Base-by-base conservation (phyloP, 2,113 vertebrate genomes). In the Pangasianodon hypophthalmus region DNA sequence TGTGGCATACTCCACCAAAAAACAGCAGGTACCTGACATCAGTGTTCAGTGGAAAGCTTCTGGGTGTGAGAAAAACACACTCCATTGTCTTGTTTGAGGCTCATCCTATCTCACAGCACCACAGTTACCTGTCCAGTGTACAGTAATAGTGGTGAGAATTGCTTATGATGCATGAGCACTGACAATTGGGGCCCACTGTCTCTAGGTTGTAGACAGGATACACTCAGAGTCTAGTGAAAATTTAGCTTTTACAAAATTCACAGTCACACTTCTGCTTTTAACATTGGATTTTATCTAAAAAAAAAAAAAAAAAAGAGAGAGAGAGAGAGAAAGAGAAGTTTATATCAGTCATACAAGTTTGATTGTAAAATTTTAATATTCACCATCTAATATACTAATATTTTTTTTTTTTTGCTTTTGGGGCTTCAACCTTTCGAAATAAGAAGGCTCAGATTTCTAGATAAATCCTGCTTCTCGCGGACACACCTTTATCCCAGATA, bases 1-100 rank as follows among this genome's bases (percentile, higher is more conserved):
- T 94, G 95, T 94, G 48, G 93, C 94, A 94, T 90, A 91, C 89
- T 94, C 90, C 91, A 90, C 80, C 93, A 96, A 96, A 84, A 87
- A 89, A 84, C 85, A 88, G 82, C 54, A 86, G 73, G 84, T 50
- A 79, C 77, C 82, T 89, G 88, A 91, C 83, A 85, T 89, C 50
- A 84, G 52, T 16, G 54, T 89, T 64, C 44, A 73, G 81, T 52
- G 88, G 73, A 86, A 83, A 80, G 46, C 44, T 46, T 37, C 80
- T 84, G 86, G 88, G 89, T 92, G 91, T 90, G 91, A 92, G 90
- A 92, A 91, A 89, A 58, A 85, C 82, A 87, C 88, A 48, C 73
- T 88, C 83, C 52, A 46, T 64, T 89, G 90, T 73, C 75, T 88
- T 73, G 69, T 81, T 87, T 60, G 56, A 85, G 85, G 16, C 60